A percentile compares a stretch with the other conserved stretches of the same genome.
phyloP scores from a whole-genome alignment of 2,888 invertebrate species.

The Busseola fusca region DNA sequence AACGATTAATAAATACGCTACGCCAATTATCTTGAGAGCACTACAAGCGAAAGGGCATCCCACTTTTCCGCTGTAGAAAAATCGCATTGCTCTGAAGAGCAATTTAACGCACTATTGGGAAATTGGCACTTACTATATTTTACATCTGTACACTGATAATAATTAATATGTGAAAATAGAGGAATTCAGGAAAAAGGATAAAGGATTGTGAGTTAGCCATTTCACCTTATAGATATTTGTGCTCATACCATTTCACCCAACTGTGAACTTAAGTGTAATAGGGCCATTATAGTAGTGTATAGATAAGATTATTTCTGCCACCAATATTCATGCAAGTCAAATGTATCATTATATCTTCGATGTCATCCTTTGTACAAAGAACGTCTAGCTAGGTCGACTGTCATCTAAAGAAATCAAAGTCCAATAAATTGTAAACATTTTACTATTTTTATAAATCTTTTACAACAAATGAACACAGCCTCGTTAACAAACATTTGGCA shows the following conservation, averaged over 20 bases:
- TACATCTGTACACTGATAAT: constrained; percentile 3
- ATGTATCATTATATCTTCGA: constrained; percentile 14
- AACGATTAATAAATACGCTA: constrained; percentile 28
- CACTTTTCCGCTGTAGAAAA: constrained; percentile 4
- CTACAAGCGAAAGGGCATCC: constrained; percentile 10
- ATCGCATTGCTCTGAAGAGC: not conserved
- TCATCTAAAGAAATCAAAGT: constrained; percentile 64
- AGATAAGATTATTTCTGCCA: constrained; percentile 33
- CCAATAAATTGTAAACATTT: constrained; percentile 67
- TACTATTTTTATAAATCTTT: constrained; percentile 71
- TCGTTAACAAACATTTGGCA: constrained; percentile 69
- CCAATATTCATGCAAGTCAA: constrained; percentile 41
- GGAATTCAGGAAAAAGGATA: constrained; percentile 7
- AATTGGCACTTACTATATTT: not conserved
- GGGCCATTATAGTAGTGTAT: constrained; percentile 5
- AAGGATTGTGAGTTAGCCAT: constrained; percentile 27
- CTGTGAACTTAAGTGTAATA: constrained; percentile 15
- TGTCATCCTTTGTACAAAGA: constrained; percentile 1
- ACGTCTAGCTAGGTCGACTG: constrained; percentile 34
- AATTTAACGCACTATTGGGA: not conserved
- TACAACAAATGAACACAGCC: constrained; percentile 72
- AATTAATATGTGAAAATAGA: constrained; percentile 5
- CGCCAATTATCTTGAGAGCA: constrained; percentile 22
- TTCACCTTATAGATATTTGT: constrained; percentile 24
- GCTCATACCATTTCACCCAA: constrained; percentile 18